Evolutionary conservation across 2,113 vertebrate genomes (phyloP).

Genomic region (Rhadina sibilatrix): DNA sequence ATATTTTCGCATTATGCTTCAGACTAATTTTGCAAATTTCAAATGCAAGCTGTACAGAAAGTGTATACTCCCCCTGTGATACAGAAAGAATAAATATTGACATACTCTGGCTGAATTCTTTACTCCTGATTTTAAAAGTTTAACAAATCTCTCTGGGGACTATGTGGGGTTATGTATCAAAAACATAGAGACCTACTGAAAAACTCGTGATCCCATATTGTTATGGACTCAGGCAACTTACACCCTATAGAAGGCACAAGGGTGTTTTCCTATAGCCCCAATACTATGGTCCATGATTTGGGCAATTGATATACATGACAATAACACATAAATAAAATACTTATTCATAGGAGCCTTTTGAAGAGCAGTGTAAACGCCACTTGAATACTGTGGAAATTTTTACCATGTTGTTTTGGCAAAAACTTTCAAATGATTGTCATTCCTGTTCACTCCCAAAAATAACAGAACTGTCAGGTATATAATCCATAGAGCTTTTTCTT

Average conservation of each 20-base stretch:
- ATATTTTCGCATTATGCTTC: background rate
- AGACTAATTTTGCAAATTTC: background rate
- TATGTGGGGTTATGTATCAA: background rate
- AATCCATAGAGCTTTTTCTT: background rate
- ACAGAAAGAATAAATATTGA: background rate
- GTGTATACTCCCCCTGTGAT: background rate
- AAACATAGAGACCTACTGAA: background rate
- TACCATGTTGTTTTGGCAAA: background rate
- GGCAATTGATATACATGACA: background rate
- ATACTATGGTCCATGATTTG: accelerated
- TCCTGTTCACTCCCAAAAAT: background rate
- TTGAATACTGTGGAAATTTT: background rate
- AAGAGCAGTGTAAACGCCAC: background rate
- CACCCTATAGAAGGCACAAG: background rate
- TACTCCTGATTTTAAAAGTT: background rate
- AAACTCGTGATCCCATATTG: background rate
- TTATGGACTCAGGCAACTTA: background rate
- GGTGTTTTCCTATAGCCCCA: background rate
- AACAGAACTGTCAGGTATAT: background rate
- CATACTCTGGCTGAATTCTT: background rate
- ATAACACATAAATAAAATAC: background rate
- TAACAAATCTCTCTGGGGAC: background rate
- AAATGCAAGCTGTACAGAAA: background rate
- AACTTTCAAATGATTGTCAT: background rate
- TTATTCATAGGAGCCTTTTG: accelerated